phyloP scores from a whole-genome alignment of 64 coral and sea anemone species.

The Acropora tenuis region DNA sequence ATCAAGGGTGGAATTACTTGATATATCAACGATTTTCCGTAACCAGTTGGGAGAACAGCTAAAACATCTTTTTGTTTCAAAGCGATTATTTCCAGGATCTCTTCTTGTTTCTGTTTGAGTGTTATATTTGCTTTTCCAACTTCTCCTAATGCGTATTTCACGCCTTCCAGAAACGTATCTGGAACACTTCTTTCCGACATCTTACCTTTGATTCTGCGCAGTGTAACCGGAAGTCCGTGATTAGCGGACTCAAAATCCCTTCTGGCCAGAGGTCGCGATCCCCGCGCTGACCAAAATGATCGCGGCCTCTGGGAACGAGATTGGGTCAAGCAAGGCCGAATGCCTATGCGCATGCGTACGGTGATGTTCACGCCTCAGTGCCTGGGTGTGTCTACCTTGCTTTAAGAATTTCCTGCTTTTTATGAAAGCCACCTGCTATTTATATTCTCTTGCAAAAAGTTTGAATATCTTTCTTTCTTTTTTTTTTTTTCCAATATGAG shows the following conservation, averaged over 20 bases:
- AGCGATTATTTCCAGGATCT: slow-evolving; percentile 16
- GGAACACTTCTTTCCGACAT: neutral
- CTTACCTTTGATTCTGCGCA: slow-evolving; percentile 6
- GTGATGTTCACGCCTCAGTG: no score
- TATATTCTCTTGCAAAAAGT: no score
- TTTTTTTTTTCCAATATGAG: no score
- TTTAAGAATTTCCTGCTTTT: no score
- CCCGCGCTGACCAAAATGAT: neutral
- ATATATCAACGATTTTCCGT: slow-evolving; percentile 13
- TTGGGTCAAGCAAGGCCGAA: neutral
- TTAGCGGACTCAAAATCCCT: neutral
- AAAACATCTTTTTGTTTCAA: slow-evolving; percentile 45
- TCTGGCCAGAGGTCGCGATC: neutral
- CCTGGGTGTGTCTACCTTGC: no score
- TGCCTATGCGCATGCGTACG: no score
- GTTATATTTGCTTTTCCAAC: neutral
- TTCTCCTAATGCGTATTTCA: slow-evolving; percentile 22
- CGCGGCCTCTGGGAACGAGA: neutral
- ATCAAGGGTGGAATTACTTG: neutral
- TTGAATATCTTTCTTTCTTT: no score
- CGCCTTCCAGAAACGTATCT: slow-evolving; percentile 4
- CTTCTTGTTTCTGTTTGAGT: slow-evolving; percentile 28
- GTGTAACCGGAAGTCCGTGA: slow-evolving; percentile 11
- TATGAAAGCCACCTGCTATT: no score
- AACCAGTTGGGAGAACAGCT: slow-evolving; percentile 35